A percentile compares a stretch with the other conserved stretches of the same genome.
Evolutionary conservation across 2,888 invertebrate species (phyloP).

Genomic region (Philopedon plagiatum): DNA sequence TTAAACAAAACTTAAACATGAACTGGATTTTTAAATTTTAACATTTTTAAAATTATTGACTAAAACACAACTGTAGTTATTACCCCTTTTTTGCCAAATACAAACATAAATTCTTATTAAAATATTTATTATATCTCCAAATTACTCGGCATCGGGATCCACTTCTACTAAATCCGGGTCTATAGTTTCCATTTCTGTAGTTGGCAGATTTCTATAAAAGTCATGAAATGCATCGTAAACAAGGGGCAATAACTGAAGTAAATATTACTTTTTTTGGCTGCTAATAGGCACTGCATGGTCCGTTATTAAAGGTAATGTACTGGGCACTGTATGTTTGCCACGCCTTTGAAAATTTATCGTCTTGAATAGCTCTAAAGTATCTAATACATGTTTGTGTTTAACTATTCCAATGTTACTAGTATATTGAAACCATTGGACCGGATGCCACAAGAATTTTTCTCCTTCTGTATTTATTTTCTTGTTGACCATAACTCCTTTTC

Average conservation of each 20-base stretch:
- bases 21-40: too few relatives aligned
- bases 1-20: too few relatives aligned
- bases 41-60: too few relatives aligned
- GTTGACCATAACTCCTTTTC: constrained; percentile 10
- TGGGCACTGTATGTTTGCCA: constrained; percentile 14
- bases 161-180: not conserved
- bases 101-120: too few relatives aligned
- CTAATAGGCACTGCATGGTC: constrained; percentile 6
- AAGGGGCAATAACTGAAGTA: constrained; percentile 11
- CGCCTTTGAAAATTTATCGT: constrained; percentile 18
- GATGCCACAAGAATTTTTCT: constrained; percentile 28
- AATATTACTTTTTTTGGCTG: constrained; percentile 1
- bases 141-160: constrained; percentile 8
- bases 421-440: constrained; percentile 25
- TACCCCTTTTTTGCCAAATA: too few relatives aligned
- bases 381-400: constrained; percentile 13
- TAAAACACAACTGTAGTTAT: too few relatives aligned
- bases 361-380: not conserved
- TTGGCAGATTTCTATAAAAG: constrained; percentile 9
- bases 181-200: constrained; percentile 1
- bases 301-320: constrained; percentile 9
- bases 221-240: constrained; percentile 21
- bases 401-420: constrained; percentile 17
- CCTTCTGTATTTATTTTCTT: constrained; percentile 24
- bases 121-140: not conserved